These are phyloP conservation scores for Teleogryllus occipitalis DNA, from an alignment of 1,140 invertebrate species.

Conservation along the genomic window DNA sequence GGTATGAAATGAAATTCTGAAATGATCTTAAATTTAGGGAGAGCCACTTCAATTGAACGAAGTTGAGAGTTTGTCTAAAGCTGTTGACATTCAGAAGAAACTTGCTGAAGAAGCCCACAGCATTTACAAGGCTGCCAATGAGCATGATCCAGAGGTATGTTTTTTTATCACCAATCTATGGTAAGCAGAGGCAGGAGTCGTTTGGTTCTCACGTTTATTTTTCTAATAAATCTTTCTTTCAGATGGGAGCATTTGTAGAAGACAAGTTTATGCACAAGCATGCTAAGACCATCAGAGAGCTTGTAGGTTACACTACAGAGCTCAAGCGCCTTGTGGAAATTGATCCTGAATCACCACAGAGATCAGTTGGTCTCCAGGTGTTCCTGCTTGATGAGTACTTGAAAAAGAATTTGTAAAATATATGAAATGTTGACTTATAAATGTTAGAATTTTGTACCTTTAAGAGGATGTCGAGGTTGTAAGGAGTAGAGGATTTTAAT, in stretches of 20 bases:
- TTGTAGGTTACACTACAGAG: conserved; percentile 63
- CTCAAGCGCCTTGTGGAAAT: conserved; percentile 51
- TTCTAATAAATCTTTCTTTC: conserved; percentile 18
- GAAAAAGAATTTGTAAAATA: conserved; percentile 39
- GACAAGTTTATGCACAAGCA: conserved; percentile 64
- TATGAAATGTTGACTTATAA: neutral
- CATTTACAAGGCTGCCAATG: conserved; percentile 49
- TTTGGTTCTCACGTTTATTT: neutral
- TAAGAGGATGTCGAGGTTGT: neutral
- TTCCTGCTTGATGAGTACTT: conserved; percentile 73
- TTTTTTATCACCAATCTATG: neutral
- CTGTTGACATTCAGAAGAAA: conserved; percentile 62
- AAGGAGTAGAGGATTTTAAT: neutral
- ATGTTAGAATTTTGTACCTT: neutral
- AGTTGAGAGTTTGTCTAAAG: conserved; percentile 59
- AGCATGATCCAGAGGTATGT: conserved; percentile 54
- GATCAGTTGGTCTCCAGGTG: conserved; percentile 51
- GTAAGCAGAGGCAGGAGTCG: neutral
- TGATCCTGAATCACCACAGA: conserved; percentile 31
- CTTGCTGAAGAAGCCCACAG: conserved; percentile 55
- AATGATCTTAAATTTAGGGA: neutral
- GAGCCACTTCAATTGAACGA: conserved; percentile 40
- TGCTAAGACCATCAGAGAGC: conserved; percentile 50
- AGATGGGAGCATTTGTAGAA: conserved; percentile 62
- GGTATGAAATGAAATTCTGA: neutral